Base-by-base conservation (phyloP, 2,113 vertebrate species). In the Perccottus glenii region DNA sequence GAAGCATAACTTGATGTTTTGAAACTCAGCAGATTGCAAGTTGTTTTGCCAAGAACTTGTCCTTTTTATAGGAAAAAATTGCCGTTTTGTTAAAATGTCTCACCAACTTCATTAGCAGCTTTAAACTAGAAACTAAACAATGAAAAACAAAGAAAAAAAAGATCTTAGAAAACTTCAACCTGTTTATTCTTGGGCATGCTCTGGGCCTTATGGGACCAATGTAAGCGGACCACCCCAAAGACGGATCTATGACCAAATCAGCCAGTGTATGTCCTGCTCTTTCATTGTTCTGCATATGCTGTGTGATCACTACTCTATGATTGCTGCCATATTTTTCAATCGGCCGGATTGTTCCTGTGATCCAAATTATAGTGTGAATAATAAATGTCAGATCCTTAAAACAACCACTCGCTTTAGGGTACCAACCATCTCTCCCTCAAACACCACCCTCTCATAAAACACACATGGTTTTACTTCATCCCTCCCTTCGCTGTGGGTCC, bases 401-500 rank as follows among this genome's bases (percentile, higher is more conserved):
- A 82, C 64, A 85, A 83, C 60, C 73, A 49, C 73, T 68, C 46
- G 60, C 59, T 74, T 64, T 67, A 49, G 67, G 69, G 57, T 67
- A 57, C 63, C 60, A 60, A 61, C 53, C 43, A 66, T 75, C 68
- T 27, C 19, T 27, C 19, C 19, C 19, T 27, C 19, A 27, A n/a
- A 1, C 19, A 27, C 19, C 46, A 49, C 73, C 57, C 43, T 72
- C 67, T 82, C 74, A 72, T 86, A 77, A 83, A 69, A 78, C 76
- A 85, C 90, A 91, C 64, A 84, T 91, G 90, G 72, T 86, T 88
- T 55, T 70, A 68, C 60, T 90, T 67, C 73, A 72, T 84, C 67
- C 68, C 67, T 57, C 61, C 77, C 63, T 71, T 77, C 67, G 70
- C 67, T 79, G 58, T 70, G 60, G 59, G 81, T 72, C 73, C 71